Evolutionary conservation across 2,797 vertebrate species (phyloP).

Genomic region (Acropternis orthonyx): DNA sequence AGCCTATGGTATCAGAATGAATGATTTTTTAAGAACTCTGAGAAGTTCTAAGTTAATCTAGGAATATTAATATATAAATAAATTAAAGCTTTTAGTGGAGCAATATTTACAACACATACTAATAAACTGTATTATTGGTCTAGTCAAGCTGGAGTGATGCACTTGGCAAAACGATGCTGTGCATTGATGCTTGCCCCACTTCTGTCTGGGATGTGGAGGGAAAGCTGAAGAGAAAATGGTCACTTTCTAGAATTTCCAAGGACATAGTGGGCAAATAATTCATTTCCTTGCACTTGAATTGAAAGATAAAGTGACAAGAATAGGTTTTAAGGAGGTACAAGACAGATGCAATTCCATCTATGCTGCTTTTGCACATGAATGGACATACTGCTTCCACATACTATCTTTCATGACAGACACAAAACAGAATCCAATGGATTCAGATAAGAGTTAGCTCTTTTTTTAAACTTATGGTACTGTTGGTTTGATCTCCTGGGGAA

Average conservation of each 20-base stretch:
- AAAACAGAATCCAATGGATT: background rate
- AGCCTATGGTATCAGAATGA: background rate
- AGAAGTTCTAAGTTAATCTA: background rate
- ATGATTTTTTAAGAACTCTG: background rate
- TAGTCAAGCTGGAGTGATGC: background rate
- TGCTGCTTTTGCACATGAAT: background rate
- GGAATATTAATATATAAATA: background rate
- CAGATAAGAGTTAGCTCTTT: background rate
- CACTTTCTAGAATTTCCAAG: background rate
- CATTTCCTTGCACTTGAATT: background rate
- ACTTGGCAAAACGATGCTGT: background rate
- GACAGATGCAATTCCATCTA: background rate
- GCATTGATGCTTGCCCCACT: background rate
- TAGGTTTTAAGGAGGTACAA: background rate
- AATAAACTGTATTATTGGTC: background rate
- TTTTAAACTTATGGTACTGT: background rate
- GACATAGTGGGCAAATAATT: background rate
- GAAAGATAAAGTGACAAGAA: background rate
- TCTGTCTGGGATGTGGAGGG: background rate
- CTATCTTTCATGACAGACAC: background rate
- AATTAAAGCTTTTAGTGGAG: background rate
- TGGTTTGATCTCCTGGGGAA: background rate
- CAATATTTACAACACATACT: background rate
- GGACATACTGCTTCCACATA: background rate
- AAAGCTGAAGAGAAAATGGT: background rate